These are phyloP conservation scores for Cosmopolites sordidus DNA, from an alignment of 2,888 invertebrate genomes.

Conservation along the genomic window DNA sequence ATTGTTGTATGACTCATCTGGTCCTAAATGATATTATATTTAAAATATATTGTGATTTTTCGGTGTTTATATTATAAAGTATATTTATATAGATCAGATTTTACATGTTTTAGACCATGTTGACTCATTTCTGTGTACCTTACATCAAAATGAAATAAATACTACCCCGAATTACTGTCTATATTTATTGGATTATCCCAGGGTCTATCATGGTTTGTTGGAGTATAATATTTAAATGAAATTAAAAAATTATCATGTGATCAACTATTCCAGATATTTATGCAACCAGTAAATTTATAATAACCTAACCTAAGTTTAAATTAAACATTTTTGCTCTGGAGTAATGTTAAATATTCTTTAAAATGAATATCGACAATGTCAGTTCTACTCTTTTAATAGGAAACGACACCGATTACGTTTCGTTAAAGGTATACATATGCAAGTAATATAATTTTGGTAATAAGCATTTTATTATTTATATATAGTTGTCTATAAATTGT, in stretches of 20 bases:
- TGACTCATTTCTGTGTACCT: conserved; percentile 3
- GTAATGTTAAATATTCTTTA: no score
- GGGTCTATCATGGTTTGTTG: no score
- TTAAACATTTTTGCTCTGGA: no score
- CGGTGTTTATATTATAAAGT: conserved; percentile 18
- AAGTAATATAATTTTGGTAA: neutral
- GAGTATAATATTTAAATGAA: no score
- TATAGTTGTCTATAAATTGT: conserved; percentile 39
- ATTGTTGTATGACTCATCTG: conserved; percentile 7
- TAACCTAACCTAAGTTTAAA: neutral
- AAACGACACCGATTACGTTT: conserved; percentile 21
- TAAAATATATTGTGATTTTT: conserved; percentile 11
- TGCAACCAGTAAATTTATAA: neutral
- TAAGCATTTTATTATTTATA: neutral
- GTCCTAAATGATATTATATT: conserved; percentile 14
- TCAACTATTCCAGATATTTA: no score
- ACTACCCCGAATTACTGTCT: no score
- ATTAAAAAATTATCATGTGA: no score
- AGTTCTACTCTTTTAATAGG: conserved; percentile 22
- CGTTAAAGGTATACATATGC: conserved; percentile 28
- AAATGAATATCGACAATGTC: conserved; percentile 17
- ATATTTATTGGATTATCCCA: no score
- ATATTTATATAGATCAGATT: conserved; percentile 25
- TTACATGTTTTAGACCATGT: conserved; percentile 26
- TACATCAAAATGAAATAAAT: neutral